phyloP scores from a whole-genome alignment of 1,140 invertebrate species.

The Pogonognathellus flavescens region DNA sequence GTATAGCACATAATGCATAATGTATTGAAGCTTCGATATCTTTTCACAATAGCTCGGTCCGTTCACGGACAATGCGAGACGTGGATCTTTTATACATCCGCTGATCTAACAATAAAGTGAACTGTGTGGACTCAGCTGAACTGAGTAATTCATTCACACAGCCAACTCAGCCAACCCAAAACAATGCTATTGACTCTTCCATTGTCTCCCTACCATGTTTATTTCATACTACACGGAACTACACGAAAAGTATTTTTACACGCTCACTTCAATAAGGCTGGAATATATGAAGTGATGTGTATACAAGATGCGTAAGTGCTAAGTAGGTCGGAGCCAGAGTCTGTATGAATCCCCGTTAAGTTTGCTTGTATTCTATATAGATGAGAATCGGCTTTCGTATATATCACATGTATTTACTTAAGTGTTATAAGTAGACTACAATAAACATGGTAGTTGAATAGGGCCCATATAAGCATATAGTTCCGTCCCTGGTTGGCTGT shows the following conservation, averaged over 20 bases:
- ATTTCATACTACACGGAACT: no score
- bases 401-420: no score
- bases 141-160: neutral
- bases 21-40: neutral
- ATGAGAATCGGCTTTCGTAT: no score
- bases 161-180: neutral
- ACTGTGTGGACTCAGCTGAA: neutral
- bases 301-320: slow-evolving; percentile 26
- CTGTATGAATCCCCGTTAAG: no score
- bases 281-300: no score
- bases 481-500: no score
- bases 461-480: no score
- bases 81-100: slow-evolving; percentile 35
- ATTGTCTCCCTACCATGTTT: neutral
- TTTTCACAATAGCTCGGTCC: neutral
- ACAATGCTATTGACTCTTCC: neutral
- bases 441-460: no score
- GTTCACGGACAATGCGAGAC: neutral
- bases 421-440: no score
- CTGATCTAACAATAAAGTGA: slow-evolving; percentile 17
- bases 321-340: no score
- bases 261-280: no score
- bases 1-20: slow-evolving; percentile 34
- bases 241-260: neutral
- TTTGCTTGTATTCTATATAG: no score